Evolutionary conservation across 2,888 invertebrate genomes (phyloP), one percentile per base, ranked within the genome.

Genomic region (Drosophila pullipes): DNA sequence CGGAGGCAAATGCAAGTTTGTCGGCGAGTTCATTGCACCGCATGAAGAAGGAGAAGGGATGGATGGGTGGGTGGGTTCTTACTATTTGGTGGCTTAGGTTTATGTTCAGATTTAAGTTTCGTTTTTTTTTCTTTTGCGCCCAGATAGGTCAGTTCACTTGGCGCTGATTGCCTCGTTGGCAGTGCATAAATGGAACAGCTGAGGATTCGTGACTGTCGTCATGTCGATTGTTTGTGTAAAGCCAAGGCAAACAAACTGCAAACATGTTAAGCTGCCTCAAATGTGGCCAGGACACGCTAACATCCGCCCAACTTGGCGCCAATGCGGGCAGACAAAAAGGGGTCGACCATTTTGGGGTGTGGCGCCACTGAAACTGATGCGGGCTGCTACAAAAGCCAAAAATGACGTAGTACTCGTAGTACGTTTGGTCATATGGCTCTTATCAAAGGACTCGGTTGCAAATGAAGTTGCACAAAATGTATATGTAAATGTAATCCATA

Each of bases 241-340:
- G 69, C 66, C 25, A 69, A 50, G 18, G 53, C 62, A 70, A 70
- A 57, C 58, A 71, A 53, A 62, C 65, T 69, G 64, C 50, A 66
- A 69, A 78, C 52, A 60, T 50, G 74, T 69, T 64, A 55, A 67
- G 58, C 39, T 64, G 74, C 72, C 70, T 58, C 52, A 84, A 87
- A 88, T 86, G 84, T 84, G 64, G 70, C 76, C 73, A 78, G 88
- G 74, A 86, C 86, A 86, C 86, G 86, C 86, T 67, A 86, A 57
- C 78, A 67, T 69, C 39, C 79, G 81, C 52, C 78, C 83, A 74
- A 66, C 59, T 71, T 81, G 85, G 85, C 85, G 85, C 85, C 85
- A 83, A 69, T 73, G 78, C 61, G 76, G 76, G 74, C 76, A 75
- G 83, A 74, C 82, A 69, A 71, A 66, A 69, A 57, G 47, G 54